Conservation (phyloP, 2,797 vertebrate genomes). For the Crenichthys baileyi region DNA sequence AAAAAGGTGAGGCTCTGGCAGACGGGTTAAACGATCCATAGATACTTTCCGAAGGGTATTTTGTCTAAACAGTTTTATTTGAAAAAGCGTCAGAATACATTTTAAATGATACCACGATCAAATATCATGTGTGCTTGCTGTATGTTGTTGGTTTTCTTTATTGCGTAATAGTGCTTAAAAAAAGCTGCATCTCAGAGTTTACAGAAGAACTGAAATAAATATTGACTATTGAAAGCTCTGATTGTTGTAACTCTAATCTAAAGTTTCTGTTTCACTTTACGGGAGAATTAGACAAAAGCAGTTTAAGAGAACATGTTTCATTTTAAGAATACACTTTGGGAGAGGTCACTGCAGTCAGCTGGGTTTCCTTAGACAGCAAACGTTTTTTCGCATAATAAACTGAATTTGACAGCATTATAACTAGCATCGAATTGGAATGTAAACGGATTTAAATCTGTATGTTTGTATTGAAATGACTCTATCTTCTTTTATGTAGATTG, state of each 20-base stretch:
- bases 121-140: too few species aligned
- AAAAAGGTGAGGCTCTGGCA: conserved; percentile 71
- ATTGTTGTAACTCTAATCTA: neutral
- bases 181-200: neutral
- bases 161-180: neutral
- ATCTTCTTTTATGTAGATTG: neutral
- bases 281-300: too few species aligned
- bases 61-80: neutral
- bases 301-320: neutral
- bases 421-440: neutral
- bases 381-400: neutral
- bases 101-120: neutral
- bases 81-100: neutral
- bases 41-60: neutral
- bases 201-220: neutral
- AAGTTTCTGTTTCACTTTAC: neutral
- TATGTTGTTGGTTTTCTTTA: neutral
- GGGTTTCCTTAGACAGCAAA: neutral
- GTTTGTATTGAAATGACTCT: neutral
- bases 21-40: neutral
- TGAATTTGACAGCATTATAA: neutral
- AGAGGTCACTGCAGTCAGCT: neutral
- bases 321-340: neutral
- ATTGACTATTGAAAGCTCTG: neutral
- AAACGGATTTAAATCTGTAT: neutral